Percentiles rank a stretch among this genome's conserved stretches.
Evolutionary conservation across 2,113 vertebrate species (phyloP).

Genomic region (Hippocampus comes): DNA sequence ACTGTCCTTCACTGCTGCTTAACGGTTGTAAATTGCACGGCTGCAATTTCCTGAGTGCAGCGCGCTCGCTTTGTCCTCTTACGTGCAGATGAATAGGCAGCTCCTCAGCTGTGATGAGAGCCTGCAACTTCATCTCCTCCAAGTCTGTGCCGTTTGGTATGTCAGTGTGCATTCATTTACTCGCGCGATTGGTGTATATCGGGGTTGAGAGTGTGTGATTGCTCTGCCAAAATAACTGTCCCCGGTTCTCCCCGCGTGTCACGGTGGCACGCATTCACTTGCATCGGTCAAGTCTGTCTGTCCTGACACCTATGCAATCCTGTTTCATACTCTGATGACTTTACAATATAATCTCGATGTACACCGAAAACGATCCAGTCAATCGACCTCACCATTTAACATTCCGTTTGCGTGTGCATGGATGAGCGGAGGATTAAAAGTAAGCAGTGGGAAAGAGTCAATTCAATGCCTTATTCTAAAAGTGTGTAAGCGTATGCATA

Average conservation of each 20-base stretch:
- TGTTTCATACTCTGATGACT: conserved; percentile 42
- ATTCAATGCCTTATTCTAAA: neutral
- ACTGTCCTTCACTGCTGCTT: conserved; percentile 45
- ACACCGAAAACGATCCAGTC: conserved; percentile 53
- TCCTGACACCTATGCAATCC: conserved; percentile 14
- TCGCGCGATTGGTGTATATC: conserved; percentile 13
- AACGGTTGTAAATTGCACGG: conserved; percentile 60
- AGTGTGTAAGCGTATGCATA: neutral
- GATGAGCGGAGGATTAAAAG: conserved; percentile 27
- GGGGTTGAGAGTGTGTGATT: conserved; percentile 10
- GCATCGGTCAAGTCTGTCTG: neutral
- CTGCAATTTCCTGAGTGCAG: conserved; percentile 66
- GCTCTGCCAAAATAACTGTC: conserved; percentile 23
- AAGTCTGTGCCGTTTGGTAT: conserved; percentile 23
- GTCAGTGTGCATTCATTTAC: conserved; percentile 32
- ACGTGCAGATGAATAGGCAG: conserved; percentile 72
- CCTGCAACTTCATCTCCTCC: conserved; percentile 49
- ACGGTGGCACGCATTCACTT: neutral
- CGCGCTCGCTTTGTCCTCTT: conserved; percentile 65
- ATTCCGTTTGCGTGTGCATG: conserved; percentile 17
- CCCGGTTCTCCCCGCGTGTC: neutral
- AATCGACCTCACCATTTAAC: conserved; percentile 23
- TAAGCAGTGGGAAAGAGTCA: conserved; percentile 5
- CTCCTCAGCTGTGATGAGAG: conserved; percentile 69
- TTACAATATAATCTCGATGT: conserved; percentile 52